Base-by-base conservation (phyloP, 2,888 invertebrate genomes). In the Dendrolimus houi region DNA sequence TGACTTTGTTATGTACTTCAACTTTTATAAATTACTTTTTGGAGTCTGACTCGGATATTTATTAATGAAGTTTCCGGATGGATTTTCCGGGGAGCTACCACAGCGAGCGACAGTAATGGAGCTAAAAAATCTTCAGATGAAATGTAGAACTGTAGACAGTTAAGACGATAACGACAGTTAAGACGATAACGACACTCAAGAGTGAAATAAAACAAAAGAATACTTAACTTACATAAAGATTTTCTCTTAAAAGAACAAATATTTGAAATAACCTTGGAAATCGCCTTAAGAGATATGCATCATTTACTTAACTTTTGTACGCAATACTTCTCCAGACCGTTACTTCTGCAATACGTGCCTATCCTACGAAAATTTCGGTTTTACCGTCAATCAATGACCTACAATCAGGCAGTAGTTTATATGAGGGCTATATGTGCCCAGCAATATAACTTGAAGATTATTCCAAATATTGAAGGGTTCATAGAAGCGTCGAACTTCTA, bases 61-160 rank as follows among this genome's bases (percentile, higher is more conserved):
- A 77, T 76, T 79, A 79, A 82, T 81, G 72, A 79, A 72, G 77
- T 74, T 73, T 65, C 64, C 64, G 65, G 66, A 68, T 66, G 59
- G 62, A 71, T 69, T 67, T 78, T 68, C 64, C 10, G 41, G 70
- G 66, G 72, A 72, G 61, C 64, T 71, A 71, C 74, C 71, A 68
- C 71, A 66, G 69, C 57, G 66, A 62, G 71, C 64, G 74, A 77
- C 74, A 73, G 71, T 78, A 82, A 81, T 79, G 72, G 76, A 77
- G 77, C 71, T 66, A 77, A 81, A 77, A 81, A 77, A 73, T 66
- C 69, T 66, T 69, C 52, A 72, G 70, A 78, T 67, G 76, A 75
- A 77, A 70, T 71, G 72, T 69, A 61, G 67, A 70, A 71, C 63
- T 66, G 70, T 62, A 64, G 63, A 66, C 57, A 55, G 64, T 58